These are phyloP conservation scores for Sternotherus odoratus DNA, from an alignment of 2,797 vertebrate genomes.

Conservation along the genomic window DNA sequence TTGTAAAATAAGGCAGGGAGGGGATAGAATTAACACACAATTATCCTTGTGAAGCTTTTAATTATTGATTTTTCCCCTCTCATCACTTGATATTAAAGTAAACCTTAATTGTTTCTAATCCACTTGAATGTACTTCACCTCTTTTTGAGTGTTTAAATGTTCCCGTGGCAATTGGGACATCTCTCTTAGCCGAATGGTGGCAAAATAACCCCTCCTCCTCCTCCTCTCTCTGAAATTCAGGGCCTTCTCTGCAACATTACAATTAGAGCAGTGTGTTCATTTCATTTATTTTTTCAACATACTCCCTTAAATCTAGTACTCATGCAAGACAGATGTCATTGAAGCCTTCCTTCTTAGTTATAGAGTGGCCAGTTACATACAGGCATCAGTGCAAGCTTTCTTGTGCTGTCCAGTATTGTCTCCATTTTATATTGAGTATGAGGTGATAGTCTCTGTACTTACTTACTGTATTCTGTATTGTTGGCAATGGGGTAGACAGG, in stretches of 20 bases:
- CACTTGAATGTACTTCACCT: constrained; percentile 50
- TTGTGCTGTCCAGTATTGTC: neutral
- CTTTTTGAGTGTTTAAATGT: constrained; percentile 16
- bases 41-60: constrained; percentile 62
- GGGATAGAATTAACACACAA: constrained; percentile 61
- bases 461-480: neutral
- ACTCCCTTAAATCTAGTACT: neutral
- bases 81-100: constrained; percentile 62
- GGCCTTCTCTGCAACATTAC: neutral
- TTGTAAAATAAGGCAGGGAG: constrained; percentile 43
- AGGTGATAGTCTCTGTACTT: constrained; percentile 3
- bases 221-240: neutral
- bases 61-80: constrained; percentile 51
- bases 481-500: constrained; percentile 31
- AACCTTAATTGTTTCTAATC: constrained; percentile 62
- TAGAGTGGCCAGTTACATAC: neutral
- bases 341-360: neutral
- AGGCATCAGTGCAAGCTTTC: neutral
- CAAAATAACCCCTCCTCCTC: neutral
- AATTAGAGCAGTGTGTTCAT: rapidly evolving
- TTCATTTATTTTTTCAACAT: neutral
- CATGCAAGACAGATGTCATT: neutral
- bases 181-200: neutral
- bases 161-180: neutral
- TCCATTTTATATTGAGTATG: neutral